Evolutionary conservation across 23 tunicate species (phyloP), one percentile per base, ranked within the genome.

Genomic region (Phallusia fumigata): DNA sequence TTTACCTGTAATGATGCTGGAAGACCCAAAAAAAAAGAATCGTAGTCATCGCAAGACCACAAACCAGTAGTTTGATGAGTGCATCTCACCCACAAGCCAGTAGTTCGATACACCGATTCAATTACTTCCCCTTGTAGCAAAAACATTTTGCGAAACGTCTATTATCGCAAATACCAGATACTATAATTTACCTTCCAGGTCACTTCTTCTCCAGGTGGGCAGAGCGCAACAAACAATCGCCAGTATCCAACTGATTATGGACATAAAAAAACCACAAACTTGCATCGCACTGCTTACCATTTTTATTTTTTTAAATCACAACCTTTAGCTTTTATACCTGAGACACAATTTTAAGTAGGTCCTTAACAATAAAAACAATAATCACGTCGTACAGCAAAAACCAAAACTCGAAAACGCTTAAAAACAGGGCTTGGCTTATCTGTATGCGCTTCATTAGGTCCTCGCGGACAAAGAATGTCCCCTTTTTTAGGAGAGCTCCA

Each of bases 31-130:
- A 95, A 95, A 84, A 90, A 87, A 19, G 95, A 76, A 45, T 95
- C 99, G 81, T 95, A 95, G 44, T 79, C 91, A 78, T 95, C 92
- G 80, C 99, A 95, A 8, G 95, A 79, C 92, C 92, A 90, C 26
- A 88, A 58, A 13, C 99, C 99, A 35, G 99, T 95, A 19, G 95
- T 88, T 72, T 90, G 90, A 19, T 47, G 53, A 12, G 92, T 90
- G 72, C 99, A 95, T 30, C 86, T 64, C 53, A 85, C 83, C 99
- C 99, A 95, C 26, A 95, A 74, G 0, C 99, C 99, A 30, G 91
- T 83, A 18, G 87, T 86, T 33, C 95, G 83, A 0, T 58, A 79
- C 26, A 90, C 82, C 32, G 87, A 53, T 65, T 95, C 99, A 53
- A 95, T 88, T 65, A 95, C 92, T 72, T 95, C 98, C 33, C 90